phyloP scores from a whole-genome alignment of 2,113 vertebrate genomes.

The Pterocles gutturalis region DNA sequence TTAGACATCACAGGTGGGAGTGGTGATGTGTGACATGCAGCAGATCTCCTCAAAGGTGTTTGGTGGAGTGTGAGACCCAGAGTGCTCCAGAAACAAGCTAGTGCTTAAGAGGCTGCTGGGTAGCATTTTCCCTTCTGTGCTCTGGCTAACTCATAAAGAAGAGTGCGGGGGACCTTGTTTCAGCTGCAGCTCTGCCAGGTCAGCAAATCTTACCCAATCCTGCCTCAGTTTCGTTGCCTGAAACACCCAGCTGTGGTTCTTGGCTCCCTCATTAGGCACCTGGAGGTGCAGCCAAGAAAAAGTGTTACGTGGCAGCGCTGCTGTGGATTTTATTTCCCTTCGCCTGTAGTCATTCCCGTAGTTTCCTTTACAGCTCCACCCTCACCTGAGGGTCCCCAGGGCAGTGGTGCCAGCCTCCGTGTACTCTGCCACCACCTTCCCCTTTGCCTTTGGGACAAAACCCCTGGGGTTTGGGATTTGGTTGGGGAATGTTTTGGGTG shows the following conservation, averaged over 20 bases:
- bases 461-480: neutral
- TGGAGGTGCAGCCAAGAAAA: neutral
- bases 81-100: neutral
- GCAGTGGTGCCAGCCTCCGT: neutral
- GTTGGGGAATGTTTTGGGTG: neutral
- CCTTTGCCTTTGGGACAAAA: neutral
- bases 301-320: neutral
- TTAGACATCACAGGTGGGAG: neutral
- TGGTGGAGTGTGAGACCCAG: neutral
- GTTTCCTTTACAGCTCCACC: conserved; percentile 43
- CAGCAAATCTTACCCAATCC: neutral
- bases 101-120: neutral
- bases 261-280: neutral
- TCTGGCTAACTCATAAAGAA: neutral
- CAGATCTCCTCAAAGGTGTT: neutral
- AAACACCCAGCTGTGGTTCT: fast-evolving
- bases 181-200: neutral
- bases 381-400: neutral
- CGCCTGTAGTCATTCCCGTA: neutral
- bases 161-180: fast-evolving
- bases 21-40: fast-evolving
- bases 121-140: fast-evolving
- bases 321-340: neutral
- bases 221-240: neutral
- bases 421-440: neutral